Conservation (phyloP, 1,140 invertebrate species). For the Drosophila azteca region DNA sequence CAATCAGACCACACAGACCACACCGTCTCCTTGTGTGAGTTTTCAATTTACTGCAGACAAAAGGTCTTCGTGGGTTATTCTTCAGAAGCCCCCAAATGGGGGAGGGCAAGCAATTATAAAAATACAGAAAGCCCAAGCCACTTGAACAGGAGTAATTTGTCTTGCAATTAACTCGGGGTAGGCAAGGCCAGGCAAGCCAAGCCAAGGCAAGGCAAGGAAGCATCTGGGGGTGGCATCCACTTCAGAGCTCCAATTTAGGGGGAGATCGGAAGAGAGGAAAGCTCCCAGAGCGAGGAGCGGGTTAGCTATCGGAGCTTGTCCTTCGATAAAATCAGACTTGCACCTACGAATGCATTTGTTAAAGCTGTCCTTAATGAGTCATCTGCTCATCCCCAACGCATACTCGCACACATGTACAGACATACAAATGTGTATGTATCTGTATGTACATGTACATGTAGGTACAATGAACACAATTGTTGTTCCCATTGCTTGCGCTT, state of each 20-base stretch:
- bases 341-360: neutral
- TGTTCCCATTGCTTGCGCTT: conserved; percentile 25
- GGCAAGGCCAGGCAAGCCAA: conserved; percentile 41
- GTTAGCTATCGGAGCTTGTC: neutral
- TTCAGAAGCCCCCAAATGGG: conserved; percentile 5
- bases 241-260: conserved; percentile 7
- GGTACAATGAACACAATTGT: conserved; percentile 15
- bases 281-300: conserved; percentile 12
- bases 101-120: conserved; percentile 51
- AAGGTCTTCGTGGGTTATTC: conserved; percentile 10
- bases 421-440: too few species aligned
- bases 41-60: neutral
- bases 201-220: conserved; percentile 45
- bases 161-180: conserved; percentile 60
- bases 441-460: neutral
- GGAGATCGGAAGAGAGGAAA: neutral
- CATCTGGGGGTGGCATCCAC: conserved; percentile 36
- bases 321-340: neutral
- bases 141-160: conserved; percentile 71
- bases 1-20: too few species aligned
- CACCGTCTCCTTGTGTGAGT: neutral
- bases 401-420: neutral
- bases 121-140: conserved; percentile 52
- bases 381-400: conserved; percentile 22
- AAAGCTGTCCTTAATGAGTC: conserved; percentile 36